Conservation (phyloP, 2,797 vertebrate species). For the Botia almorhae region DNA sequence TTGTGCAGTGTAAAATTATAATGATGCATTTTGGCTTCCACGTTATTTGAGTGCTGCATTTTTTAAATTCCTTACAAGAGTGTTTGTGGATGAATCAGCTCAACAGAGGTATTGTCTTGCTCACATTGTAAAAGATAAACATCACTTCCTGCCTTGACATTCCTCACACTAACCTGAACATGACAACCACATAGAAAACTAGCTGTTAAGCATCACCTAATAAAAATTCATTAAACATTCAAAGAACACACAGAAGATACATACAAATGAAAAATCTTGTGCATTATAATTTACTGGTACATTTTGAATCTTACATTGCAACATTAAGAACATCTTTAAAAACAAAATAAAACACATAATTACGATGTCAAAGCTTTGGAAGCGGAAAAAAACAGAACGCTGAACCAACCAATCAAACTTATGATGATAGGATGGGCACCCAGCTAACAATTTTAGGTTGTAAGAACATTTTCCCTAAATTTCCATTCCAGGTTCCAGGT, state of each 20-base stretch:
- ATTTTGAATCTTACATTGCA: background rate
- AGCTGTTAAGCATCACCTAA: background rate
- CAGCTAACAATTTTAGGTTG: too few relatives aligned
- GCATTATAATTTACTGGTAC: background rate
- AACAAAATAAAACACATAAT: background rate
- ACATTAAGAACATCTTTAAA: background rate
- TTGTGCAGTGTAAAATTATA: constrained; percentile 3
- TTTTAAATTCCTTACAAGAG: constrained; percentile 50
- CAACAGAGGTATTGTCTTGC: constrained; percentile 55
- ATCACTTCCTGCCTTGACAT: constrained; percentile 46
- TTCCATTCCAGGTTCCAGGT: too few relatives aligned
- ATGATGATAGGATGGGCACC: background rate
- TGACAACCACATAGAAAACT: constrained; percentile 24
- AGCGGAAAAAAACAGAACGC: background rate
- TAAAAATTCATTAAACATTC: background rate
- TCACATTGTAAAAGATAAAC: constrained; percentile 50
- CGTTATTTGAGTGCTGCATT: constrained; percentile 46
- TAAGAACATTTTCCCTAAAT: too few relatives aligned
- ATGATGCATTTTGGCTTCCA: background rate
- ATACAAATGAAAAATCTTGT: background rate
- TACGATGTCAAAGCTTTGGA: background rate
- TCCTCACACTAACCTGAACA: constrained; percentile 46
- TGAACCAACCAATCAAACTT: background rate
- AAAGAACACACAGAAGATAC: background rate
- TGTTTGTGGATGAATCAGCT: constrained; percentile 42